Conservation (phyloP, 2,797 vertebrate genomes). For the Sciurus vulgaris region DNA sequence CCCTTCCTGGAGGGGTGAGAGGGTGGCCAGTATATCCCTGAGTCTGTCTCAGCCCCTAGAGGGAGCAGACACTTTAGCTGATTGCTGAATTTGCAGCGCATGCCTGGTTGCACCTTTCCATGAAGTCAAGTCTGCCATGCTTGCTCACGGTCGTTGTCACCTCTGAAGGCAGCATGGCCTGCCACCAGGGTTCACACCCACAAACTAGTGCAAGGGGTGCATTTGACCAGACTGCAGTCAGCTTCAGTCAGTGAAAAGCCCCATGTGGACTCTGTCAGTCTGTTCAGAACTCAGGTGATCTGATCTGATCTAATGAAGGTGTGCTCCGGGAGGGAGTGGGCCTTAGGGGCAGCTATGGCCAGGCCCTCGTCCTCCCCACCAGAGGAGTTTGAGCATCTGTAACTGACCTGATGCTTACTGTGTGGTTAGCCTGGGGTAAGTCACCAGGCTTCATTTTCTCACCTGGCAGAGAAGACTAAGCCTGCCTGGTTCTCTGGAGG, state of each 20-base stretch:
- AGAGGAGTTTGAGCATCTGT: background rate
- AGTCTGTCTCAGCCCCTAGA: background rate
- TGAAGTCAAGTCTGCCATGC: background rate
- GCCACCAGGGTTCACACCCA: background rate
- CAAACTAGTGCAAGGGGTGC: too few relatives aligned
- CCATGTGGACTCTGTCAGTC: background rate
- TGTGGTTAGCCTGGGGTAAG: background rate
- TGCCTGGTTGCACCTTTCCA: background rate
- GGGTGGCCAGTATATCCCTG: background rate
- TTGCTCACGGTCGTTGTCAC: background rate
- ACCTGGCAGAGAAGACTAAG: background rate
- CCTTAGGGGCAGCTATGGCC: background rate
- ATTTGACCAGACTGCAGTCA: rapidly evolving
- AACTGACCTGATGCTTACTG: too few relatives aligned
- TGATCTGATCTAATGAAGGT: background rate
- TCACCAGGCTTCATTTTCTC: background rate
- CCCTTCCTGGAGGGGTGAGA: background rate
- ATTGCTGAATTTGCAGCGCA: background rate
- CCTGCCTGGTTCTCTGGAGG: background rate
- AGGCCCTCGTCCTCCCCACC: background rate
- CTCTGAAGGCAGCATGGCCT: background rate
- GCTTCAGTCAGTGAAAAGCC: background rate
- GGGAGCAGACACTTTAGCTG: background rate
- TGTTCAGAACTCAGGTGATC: background rate
- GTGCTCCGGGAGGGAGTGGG: background rate